phyloP scores from a whole-genome alignment of 1,140 invertebrate species.

The Drosophila ficusphila region DNA sequence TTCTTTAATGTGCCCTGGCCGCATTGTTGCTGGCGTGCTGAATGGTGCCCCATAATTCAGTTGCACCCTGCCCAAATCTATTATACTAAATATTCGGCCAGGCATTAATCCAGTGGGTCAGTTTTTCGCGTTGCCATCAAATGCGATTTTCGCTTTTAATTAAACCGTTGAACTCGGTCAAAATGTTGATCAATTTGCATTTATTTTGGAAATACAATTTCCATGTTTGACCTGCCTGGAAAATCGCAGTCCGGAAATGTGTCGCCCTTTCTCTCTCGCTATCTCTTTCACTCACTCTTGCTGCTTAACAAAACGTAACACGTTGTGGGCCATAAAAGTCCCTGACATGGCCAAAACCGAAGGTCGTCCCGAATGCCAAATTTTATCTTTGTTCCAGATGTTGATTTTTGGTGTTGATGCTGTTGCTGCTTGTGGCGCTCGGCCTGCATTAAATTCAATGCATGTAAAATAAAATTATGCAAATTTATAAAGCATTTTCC shows the following conservation, averaged over 20 bases:
- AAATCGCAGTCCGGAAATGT: conserved; percentile 36
- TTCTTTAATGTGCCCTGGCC: conserved; percentile 43
- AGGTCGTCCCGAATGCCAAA: conserved; percentile 32
- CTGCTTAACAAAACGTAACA: conserved; percentile 29
- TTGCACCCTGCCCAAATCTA: conserved; percentile 19
- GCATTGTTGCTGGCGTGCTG: conserved; percentile 11
- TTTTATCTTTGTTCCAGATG: conserved; percentile 41
- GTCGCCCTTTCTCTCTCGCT: neutral
- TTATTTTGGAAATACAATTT: conserved; percentile 46
- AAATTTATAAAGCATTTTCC: conserved; percentile 57
- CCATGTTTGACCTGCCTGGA: conserved; percentile 21
- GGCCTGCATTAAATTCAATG: conserved; percentile 50
- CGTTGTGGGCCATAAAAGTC: conserved; percentile 18
- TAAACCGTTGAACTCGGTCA: conserved; percentile 34
- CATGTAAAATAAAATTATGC: conserved; percentile 71
- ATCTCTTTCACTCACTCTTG: too few relatives aligned
- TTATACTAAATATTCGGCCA: conserved; percentile 19
- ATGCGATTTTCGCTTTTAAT: conserved; percentile 36
- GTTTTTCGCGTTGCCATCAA: conserved; percentile 5
- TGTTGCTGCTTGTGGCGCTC: conserved; percentile 9
- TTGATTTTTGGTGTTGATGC: conserved; percentile 24
- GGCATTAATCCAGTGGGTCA: conserved; percentile 25
- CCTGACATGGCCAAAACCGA: conserved; percentile 29
- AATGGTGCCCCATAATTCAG: conserved; percentile 34
- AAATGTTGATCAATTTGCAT: conserved; percentile 45